Evolutionary conservation across 1,140 invertebrate species (phyloP).

Genomic region (Drosophila takahashii): DNA sequence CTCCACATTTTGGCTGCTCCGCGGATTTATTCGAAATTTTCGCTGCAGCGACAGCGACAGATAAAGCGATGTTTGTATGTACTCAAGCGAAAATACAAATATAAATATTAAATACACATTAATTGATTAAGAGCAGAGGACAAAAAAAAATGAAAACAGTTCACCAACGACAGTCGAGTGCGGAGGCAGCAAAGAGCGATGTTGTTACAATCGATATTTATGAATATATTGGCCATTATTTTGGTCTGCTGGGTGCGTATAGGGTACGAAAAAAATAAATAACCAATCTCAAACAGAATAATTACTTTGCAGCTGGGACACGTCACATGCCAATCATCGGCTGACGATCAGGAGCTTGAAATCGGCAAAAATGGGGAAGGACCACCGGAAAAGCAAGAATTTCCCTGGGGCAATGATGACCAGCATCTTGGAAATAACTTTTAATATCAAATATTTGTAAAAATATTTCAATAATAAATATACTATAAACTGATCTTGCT

Average conservation of each 20-base stretch:
- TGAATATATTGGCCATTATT: conserved; percentile 22
- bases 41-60: conserved; percentile 12
- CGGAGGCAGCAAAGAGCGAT: conserved; percentile 20
- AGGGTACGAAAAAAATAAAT: neutral
- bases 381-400: conserved; percentile 36
- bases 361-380: conserved; percentile 8
- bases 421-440: neutral
- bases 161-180: conserved; percentile 9
- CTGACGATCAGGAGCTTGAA: neutral
- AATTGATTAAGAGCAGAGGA: conserved; percentile 39
- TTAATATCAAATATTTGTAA: too few species aligned
- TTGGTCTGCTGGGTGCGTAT: conserved; percentile 30
- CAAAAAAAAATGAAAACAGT: conserved; percentile 22
- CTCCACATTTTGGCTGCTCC: too few species aligned
- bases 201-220: conserved; percentile 39
- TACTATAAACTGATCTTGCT: too few species aligned
- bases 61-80: conserved; percentile 15
- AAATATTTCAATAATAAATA: neutral
- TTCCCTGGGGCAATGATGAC: conserved; percentile 67
- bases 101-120: conserved; percentile 35
- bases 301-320: conserved; percentile 42
- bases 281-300: neutral
- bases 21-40: neutral
- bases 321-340: conserved; percentile 39
- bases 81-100: conserved; percentile 18